These are phyloP conservation scores for Panorpa germanica DNA, from an alignment of 2,888 invertebrate species.

Conservation along the genomic window DNA sequence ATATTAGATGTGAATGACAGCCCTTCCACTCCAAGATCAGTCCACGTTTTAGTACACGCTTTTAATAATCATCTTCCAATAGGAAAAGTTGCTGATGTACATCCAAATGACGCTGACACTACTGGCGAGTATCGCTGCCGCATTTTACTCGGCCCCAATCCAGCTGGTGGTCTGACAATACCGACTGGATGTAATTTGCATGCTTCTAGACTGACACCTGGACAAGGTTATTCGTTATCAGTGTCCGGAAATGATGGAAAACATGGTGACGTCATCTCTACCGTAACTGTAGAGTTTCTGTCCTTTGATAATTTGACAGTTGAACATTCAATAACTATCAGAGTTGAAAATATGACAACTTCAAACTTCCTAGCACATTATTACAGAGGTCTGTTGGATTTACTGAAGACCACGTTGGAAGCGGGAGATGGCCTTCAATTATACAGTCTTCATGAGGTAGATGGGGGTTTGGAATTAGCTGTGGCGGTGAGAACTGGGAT, in stretches of 20 bases:
- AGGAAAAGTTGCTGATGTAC: constrained; percentile 79
- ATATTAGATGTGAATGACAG: constrained; percentile 82
- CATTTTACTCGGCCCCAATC: constrained; percentile 43
- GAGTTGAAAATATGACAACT: constrained; percentile 53
- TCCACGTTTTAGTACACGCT: constrained; percentile 58
- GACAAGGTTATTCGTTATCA: constrained; percentile 55
- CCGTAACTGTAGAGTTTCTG: constrained; percentile 65
- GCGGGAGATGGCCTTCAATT: constrained; percentile 42
- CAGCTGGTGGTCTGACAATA: constrained; percentile 43
- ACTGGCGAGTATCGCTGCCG: constrained; percentile 77
- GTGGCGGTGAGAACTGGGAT: constrained; percentile 41
- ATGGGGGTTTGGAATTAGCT: constrained; percentile 46
- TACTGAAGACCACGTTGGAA: constrained; percentile 44
- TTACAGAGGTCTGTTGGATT: constrained; percentile 54
- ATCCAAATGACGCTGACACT: constrained; percentile 82
- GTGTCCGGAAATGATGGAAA: constrained; percentile 80
- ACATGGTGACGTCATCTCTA: constrained; percentile 72
- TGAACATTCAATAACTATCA: constrained; percentile 62
- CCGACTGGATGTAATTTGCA: constrained; percentile 63
- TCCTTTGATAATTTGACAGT: constrained; percentile 66
- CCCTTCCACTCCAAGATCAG: constrained; percentile 67
- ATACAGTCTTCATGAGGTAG: constrained; percentile 54
- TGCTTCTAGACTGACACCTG: constrained; percentile 49
- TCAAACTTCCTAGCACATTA: constrained; percentile 55
- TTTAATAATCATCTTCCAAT: constrained; percentile 56